Evolutionary conservation across 1,140 invertebrate genomes (phyloP).

Genomic region (Myzus persicae): DNA sequence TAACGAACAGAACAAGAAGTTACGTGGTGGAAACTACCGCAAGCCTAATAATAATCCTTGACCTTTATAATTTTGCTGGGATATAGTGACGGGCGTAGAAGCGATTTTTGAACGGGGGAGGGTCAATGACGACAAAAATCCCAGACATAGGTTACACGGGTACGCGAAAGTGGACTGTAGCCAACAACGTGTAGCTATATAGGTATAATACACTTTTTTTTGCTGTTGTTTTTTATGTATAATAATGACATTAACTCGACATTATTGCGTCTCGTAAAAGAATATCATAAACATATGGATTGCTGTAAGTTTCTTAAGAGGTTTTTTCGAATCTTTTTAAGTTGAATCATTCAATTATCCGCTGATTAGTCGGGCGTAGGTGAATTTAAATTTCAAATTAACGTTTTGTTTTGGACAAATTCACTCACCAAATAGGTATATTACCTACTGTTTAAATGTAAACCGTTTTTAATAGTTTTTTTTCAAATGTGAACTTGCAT

Average conservation of each 20-base stretch:
- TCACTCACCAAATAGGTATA: no score
- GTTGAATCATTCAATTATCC: not conserved
- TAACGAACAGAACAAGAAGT: not conserved
- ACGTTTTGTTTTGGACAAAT: no score
- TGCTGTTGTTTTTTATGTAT: not conserved
- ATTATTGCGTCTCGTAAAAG: not conserved
- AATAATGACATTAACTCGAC: not conserved
- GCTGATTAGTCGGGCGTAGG: no score
- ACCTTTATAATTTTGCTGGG: not conserved
- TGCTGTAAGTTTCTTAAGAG: not conserved
- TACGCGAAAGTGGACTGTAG: not conserved
- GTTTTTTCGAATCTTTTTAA: not conserved
- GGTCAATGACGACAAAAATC: not conserved
- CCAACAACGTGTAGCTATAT: not conserved
- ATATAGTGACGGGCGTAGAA: not conserved
- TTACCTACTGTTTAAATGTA: no score
- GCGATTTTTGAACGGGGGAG: not conserved
- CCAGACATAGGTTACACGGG: not conserved
- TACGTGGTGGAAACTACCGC: not conserved
- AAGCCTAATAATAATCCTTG: not conserved
- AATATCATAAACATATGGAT: not conserved
- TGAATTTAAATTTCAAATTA: no score
- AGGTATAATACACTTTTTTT: not conserved
- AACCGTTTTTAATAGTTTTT: no score
- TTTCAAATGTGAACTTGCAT: no score